These are phyloP conservation scores for Eulemur rubriventer DNA, from an alignment of 2,797 vertebrate genomes.

Conservation along the genomic window DNA sequence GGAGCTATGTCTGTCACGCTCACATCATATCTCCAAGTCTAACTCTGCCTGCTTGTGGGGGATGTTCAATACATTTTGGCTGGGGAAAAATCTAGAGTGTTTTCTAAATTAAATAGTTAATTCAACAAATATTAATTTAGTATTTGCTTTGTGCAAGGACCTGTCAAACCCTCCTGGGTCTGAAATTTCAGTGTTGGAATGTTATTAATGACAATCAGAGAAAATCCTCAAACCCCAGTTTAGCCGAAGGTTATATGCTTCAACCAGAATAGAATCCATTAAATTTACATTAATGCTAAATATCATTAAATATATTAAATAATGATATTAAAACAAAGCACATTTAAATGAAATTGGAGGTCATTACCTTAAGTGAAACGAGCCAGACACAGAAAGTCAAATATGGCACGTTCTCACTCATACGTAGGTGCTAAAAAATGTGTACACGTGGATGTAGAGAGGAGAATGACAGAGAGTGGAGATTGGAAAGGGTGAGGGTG, in stretches of 20 bases:
- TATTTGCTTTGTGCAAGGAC: background rate
- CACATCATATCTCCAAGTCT: background rate
- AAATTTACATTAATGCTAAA: background rate
- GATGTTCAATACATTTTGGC: background rate
- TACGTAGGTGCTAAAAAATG: no score
- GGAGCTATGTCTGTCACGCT: background rate
- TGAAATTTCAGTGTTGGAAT: background rate
- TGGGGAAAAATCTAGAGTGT: background rate
- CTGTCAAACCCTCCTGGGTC: background rate
- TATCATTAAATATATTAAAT: background rate
- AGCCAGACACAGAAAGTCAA: no score
- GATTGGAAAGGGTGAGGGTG: no score
- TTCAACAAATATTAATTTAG: background rate
- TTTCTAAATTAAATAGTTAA: slow-evolving; percentile 4
- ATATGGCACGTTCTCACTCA: no score
- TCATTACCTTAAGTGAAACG: no score
- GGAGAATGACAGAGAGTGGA: no score
- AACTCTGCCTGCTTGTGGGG: background rate
- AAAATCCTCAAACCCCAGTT: background rate
- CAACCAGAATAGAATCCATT: background rate
- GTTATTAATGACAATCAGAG: background rate
- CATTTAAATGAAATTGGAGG: background rate
- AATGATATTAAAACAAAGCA: background rate
- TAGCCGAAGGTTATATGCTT: background rate
- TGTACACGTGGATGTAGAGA: no score